These are phyloP conservation scores for Octomys mimax DNA, from an alignment of 2,797 vertebrate genomes.

Conservation along the genomic window DNA sequence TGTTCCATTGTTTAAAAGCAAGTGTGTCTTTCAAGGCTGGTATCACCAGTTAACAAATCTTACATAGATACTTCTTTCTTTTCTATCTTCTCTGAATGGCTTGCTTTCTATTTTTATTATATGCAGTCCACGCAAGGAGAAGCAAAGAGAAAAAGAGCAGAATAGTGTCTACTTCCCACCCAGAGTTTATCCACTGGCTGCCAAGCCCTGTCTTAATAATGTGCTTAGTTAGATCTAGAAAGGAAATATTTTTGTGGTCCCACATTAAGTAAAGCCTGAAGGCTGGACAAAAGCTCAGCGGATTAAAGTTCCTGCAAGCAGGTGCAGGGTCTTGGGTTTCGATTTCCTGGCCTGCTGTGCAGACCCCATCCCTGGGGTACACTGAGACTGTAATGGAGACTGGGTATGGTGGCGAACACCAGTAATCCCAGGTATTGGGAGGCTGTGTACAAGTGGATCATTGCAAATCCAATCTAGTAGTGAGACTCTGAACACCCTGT, in stretches of 20 bases:
- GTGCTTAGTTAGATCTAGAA: background rate
- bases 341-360: no score
- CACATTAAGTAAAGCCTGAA: background rate
- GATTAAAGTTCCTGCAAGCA: no score
- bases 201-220: background rate
- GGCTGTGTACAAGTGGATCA: no score
- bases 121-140: background rate
- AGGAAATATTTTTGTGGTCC: background rate
- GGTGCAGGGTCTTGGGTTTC: no score
- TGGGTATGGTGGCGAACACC: no score
- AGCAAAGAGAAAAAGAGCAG: background rate
- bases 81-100: background rate
- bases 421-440: no score
- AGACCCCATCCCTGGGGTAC: no score
- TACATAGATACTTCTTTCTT: background rate
- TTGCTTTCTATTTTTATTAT: background rate
- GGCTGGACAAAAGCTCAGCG: no score
- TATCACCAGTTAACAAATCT: background rate
- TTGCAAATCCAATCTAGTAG: no score
- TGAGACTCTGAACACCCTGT: no score
- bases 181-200: background rate
- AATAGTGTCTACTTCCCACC: background rate
- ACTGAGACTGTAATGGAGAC: no score
- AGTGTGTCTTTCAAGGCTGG: background rate
- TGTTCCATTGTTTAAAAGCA: background rate